Evolutionary conservation across 2,797 vertebrate species (phyloP).

Genomic region (Vespertilio murinus): DNA sequence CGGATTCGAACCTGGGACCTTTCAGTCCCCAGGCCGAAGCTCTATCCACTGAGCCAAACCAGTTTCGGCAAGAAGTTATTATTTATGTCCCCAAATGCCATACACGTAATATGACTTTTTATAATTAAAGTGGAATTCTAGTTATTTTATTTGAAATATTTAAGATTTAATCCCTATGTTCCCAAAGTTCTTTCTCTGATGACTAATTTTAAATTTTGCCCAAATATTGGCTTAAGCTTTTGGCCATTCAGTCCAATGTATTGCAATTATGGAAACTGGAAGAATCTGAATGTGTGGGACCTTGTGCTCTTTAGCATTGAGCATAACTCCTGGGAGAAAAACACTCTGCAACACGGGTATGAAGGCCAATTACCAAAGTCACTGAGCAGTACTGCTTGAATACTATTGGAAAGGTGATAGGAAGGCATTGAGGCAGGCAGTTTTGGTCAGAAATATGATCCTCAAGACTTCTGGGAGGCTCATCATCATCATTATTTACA

Average conservation of each 20-base stretch:
- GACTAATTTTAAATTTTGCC: not conserved
- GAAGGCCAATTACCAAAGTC: slow-evolving; percentile 20
- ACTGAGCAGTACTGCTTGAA: not conserved
- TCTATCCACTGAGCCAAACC: too few species aligned
- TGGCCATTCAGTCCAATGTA: not conserved
- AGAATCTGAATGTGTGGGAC: slow-evolving; percentile 3
- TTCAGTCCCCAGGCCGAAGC: too few species aligned
- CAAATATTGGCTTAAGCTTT: slow-evolving; percentile 22
- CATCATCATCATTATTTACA: slow-evolving; percentile 19
- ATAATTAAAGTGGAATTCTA: slow-evolving; percentile 28
- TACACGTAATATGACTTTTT: not conserved
- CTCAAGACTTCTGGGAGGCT: slow-evolving; percentile 11
- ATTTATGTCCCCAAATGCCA: not conserved
- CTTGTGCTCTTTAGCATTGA: not conserved
- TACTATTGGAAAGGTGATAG: not conserved
- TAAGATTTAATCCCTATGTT: slow-evolving; percentile 15
- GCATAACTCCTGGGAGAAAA: not conserved
- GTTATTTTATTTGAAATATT: slow-evolving; percentile 25
- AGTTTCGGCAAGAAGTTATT: not conserved
- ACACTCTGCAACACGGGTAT: not conserved
- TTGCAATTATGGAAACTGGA: slow-evolving; percentile 28
- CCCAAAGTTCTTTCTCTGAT: slow-evolving; percentile 17
- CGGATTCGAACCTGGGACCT: too few species aligned
- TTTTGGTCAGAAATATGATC: slow-evolving; percentile 38
- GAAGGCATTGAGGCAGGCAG: not conserved